Conservation (phyloP, 1,140 invertebrate genomes). For the Cyrtorhinus lividipennis region DNA sequence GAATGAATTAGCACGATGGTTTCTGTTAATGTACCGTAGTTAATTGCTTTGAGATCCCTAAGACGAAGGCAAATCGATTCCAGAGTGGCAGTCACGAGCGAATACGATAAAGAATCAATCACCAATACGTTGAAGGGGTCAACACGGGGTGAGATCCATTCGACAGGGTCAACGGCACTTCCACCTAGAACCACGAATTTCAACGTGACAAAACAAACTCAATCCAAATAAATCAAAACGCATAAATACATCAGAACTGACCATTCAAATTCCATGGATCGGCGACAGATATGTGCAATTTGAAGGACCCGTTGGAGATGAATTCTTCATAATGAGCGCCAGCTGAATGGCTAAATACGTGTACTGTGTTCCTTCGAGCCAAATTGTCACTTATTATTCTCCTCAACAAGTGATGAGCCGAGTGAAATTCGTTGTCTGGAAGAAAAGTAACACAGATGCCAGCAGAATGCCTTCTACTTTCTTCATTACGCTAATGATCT, state of each 20-base stretch:
- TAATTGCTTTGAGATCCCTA: background rate
- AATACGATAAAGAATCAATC: background rate
- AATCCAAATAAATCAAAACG: too few relatives aligned
- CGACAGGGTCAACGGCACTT: too few relatives aligned
- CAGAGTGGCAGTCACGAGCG: background rate
- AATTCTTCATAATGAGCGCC: background rate
- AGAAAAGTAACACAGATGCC: background rate
- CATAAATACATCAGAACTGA: background rate
- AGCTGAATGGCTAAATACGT: background rate
- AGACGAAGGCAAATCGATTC: background rate
- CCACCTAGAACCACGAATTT: too few relatives aligned
- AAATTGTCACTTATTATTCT: background rate
- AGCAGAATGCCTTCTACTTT: background rate
- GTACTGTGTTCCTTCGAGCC: background rate
- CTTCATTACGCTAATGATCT: too few relatives aligned
- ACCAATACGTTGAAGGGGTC: background rate
- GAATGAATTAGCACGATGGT: too few relatives aligned
- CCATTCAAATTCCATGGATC: background rate
- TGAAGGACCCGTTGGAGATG: background rate
- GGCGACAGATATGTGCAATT: background rate
- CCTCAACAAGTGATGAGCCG: background rate
- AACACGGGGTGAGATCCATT: too few relatives aligned
- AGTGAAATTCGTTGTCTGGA: background rate
- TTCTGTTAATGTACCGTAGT: too few relatives aligned
- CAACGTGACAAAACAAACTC: too few relatives aligned